A percentile compares a stretch with the other conserved stretches of the same genome.
phyloP scores from a whole-genome alignment of 2,113 vertebrate species.

The Mobula birostris region DNA sequence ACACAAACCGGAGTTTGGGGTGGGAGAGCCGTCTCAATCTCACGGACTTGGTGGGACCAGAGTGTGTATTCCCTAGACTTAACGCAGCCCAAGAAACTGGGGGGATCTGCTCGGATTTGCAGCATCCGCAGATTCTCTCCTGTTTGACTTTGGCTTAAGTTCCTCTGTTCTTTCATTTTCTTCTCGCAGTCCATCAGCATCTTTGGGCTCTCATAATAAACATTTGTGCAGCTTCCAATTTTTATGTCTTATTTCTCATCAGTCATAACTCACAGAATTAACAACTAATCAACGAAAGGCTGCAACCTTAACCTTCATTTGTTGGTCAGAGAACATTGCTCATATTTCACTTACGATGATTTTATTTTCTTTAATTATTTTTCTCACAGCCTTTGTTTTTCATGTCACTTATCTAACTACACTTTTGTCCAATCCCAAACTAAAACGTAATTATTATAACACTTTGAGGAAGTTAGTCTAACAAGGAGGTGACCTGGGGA shows the following conservation, averaged over 20 bases:
- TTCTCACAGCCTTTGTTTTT: background rate
- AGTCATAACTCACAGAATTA: background rate
- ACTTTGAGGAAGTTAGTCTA: background rate
- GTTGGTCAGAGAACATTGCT: background rate
- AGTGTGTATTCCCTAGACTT: no score
- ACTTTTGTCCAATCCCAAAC: background rate
- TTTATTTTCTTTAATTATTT: background rate
- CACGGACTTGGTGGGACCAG: no score
- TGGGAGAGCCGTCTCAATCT: no score
- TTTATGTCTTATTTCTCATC: background rate
- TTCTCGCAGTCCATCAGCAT: background rate
- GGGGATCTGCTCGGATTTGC: no score
- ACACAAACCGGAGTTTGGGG: no score
- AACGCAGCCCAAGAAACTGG: no score
- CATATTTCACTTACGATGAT: background rate
- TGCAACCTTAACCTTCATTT: background rate
- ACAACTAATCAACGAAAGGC: background rate
- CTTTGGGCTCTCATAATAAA: background rate
- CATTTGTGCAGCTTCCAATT: background rate
- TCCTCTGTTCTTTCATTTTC: background rate
- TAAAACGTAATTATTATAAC: background rate
- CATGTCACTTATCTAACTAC: background rate
- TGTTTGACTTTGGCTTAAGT: background rate
- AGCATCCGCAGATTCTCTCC: no score
- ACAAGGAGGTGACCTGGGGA: background rate